Percentiles rank a stretch among this genome's conserved stretches.
These are phyloP conservation scores for Parnassius glacialis DNA, from an alignment of 2,888 invertebrate species.

Conservation along the genomic window DNA sequence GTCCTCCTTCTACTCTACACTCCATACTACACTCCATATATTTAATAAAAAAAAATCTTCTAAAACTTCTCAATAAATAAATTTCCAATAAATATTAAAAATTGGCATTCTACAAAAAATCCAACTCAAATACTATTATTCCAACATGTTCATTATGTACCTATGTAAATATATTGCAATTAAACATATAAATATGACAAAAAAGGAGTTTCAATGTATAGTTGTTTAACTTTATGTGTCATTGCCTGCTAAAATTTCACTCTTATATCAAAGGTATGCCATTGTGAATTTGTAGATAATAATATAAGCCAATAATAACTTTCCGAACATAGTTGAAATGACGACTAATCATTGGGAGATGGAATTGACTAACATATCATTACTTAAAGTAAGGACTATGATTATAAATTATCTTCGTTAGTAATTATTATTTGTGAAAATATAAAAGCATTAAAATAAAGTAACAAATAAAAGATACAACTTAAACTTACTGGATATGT, in stretches of 20 bases:
- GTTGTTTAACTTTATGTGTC: constrained; percentile 31
- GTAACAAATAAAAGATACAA: not conserved
- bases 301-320: constrained; percentile 66
- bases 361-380: constrained; percentile 66
- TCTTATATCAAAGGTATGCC: constrained; percentile 43
- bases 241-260: constrained; percentile 61
- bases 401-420: constrained; percentile 2
- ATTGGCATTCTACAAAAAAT: no score
- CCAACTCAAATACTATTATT: no score
- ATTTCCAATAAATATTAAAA: no score
- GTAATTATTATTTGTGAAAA: not conserved
- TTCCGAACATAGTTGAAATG: constrained; percentile 68
- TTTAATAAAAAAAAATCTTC: no score
- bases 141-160: no score
- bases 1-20: no score
- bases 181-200: not conserved
- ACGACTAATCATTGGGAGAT: constrained; percentile 69
- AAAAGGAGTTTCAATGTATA: no score
- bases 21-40: no score
- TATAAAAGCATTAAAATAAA: not conserved
- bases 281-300: constrained; percentile 56
- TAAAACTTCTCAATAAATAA: no score
- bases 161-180: no score
- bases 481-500: constrained; percentile 25
- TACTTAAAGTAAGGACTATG: constrained; percentile 41